A percentile compares a stretch with the other conserved stretches of the same genome.
Conservation (phyloP, 2,113 vertebrate genomes). For the Carlito syrichta region DNA sequence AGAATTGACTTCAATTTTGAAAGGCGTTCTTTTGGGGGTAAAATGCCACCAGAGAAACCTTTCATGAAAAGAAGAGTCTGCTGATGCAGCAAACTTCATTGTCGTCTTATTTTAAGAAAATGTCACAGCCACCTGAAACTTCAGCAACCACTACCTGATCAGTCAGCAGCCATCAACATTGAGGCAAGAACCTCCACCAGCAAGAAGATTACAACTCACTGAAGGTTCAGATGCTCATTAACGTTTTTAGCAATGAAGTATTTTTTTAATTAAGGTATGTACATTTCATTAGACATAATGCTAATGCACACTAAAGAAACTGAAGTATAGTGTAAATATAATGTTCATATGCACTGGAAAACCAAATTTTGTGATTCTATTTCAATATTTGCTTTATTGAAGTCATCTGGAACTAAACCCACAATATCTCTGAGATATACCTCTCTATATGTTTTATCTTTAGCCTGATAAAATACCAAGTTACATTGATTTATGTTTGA, state of each 20-base stretch:
- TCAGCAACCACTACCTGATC: background rate
- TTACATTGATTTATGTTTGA: background rate
- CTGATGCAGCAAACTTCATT: background rate
- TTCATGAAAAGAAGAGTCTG: background rate
- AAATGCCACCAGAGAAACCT: background rate
- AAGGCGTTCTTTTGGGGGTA: background rate
- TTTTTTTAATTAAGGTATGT: background rate
- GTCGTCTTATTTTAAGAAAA: background rate
- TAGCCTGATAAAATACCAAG: background rate
- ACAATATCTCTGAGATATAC: background rate
- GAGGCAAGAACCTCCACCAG: background rate
- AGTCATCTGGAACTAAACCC: background rate
- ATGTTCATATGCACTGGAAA: background rate
- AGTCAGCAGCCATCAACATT: background rate
- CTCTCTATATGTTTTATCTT: background rate
- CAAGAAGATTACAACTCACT: background rate
- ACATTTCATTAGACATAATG: background rate
- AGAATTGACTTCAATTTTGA: background rate
- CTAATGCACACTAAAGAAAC: background rate
- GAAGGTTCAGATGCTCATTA: background rate
- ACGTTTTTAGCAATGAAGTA: background rate
- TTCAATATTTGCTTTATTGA: background rate
- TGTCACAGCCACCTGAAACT: background rate
- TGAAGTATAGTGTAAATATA: background rate
- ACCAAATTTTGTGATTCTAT: background rate